A percentile compares a stretch with the other conserved stretches of the same genome.
phyloP scores from a whole-genome alignment of 2,113 vertebrate species.

The Ochotona princeps region DNA sequence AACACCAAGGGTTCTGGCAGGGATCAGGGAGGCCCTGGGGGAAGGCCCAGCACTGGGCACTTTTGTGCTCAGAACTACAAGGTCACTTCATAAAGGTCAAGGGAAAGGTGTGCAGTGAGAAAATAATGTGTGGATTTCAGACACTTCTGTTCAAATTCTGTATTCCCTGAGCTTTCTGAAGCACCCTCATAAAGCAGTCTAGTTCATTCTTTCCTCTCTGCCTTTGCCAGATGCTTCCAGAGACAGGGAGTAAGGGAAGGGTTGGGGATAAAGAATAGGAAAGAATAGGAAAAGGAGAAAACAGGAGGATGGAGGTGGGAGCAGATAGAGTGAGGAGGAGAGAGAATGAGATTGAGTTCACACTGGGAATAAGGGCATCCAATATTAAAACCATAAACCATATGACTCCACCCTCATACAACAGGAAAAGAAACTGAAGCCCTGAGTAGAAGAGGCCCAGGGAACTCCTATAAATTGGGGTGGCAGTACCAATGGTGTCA shows the following conservation, averaged over 20 bases:
- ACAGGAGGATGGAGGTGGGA: too few relatives aligned
- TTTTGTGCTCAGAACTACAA: not conserved
- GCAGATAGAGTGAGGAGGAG: too few relatives aligned
- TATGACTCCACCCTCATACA: not conserved
- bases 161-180: too few relatives aligned
- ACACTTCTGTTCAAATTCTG: too few relatives aligned
- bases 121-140: too few relatives aligned
- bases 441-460: not conserved
- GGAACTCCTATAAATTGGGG: not conserved
- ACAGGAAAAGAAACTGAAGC: not conserved
- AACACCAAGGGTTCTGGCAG: not conserved
- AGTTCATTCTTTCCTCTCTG: not conserved
- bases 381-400: not conserved
- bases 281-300: too few relatives aligned
- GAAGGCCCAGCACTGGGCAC: not conserved
- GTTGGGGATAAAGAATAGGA: too few relatives aligned
- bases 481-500: not conserved
- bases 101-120: too few relatives aligned
- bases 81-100: too few relatives aligned
- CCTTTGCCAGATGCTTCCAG: not conserved
- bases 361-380: not conserved
- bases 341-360: too few relatives aligned
- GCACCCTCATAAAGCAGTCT: not conserved
- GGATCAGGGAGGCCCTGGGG: not conserved
- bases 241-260: too few relatives aligned